These are phyloP conservation scores for Nestor notabilis DNA, from an alignment of 2,113 vertebrate genomes.

Conservation along the genomic window DNA sequence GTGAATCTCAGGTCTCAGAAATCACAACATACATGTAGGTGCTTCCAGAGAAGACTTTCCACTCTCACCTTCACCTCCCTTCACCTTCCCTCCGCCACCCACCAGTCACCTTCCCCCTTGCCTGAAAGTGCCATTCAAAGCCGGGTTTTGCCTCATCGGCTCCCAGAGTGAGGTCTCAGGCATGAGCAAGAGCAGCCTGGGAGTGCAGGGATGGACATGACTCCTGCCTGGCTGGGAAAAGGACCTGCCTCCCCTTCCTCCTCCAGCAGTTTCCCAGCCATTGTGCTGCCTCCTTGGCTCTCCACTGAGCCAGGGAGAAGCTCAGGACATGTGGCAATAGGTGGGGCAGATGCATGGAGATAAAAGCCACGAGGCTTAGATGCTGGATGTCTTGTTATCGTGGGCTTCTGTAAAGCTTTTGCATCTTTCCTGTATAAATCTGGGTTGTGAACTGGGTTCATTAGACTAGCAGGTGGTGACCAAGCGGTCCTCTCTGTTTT, in stretches of 20 bases:
- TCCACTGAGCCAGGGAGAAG: not conserved
- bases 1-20: slow-evolving; percentile 52
- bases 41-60: slow-evolving; percentile 50
- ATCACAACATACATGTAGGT: slow-evolving; percentile 62
- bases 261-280: slow-evolving; percentile 22
- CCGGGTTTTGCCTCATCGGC: not conserved
- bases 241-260: slow-evolving; percentile 27
- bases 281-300: not conserved
- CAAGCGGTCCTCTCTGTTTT: not conserved
- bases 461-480: slow-evolving; percentile 21
- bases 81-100: slow-evolving; percentile 57
- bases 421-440: not conserved
- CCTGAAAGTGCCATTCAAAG: slow-evolving; percentile 37
- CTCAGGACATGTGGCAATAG: not conserved
- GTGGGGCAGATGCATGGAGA: not conserved
- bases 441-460: not conserved
- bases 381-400: not conserved
- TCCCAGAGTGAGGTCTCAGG: not conserved
- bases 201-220: not conserved
- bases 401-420: slow-evolving; percentile 4
- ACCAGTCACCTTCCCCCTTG: slow-evolving; percentile 34
- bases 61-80: slow-evolving; percentile 65
- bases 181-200: not conserved
- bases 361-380: not conserved
- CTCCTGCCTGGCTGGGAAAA: not conserved